Percentiles rank a stretch among this genome's conserved stretches.
Evolutionary conservation across 2,797 vertebrate genomes (phyloP).

Genomic region (Gadopsis bispinosus): DNA sequence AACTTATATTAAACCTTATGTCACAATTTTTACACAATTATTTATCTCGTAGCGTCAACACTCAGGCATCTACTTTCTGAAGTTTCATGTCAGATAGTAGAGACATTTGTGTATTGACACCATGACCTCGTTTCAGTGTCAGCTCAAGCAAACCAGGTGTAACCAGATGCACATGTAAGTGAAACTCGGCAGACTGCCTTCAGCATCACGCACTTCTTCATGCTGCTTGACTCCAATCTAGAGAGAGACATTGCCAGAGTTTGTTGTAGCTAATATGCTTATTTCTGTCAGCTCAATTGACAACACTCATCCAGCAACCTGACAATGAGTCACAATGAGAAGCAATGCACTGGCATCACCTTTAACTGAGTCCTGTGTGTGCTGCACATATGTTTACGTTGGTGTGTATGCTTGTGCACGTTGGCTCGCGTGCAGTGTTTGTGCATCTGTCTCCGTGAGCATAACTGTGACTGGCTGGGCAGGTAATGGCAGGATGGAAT

Average conservation of each 20-base stretch:
- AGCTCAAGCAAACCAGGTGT: slow-evolving; percentile 61
- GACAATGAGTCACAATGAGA: slow-evolving; percentile 79
- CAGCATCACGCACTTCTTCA: slow-evolving; percentile 55
- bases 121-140: slow-evolving; percentile 64
- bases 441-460: slow-evolving; percentile 70
- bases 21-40: neutral
- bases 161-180: slow-evolving; percentile 59
- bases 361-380: slow-evolving; percentile 65
- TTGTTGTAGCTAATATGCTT: slow-evolving; percentile 76
- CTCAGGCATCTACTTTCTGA: slow-evolving; percentile 20
- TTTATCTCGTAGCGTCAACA: slow-evolving; percentile 5
- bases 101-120: slow-evolving; percentile 56
- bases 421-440: slow-evolving; percentile 61
- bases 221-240: slow-evolving; percentile 70
- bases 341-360: slow-evolving; percentile 64
- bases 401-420: slow-evolving; percentile 44
- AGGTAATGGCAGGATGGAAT: slow-evolving; percentile 84
- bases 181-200: slow-evolving; percentile 63
- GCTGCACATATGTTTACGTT: slow-evolving; percentile 43
- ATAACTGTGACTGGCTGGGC: slow-evolving; percentile 77
- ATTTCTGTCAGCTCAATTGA: slow-evolving; percentile 81
- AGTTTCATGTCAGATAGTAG: slow-evolving; percentile 21
- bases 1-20: neutral
- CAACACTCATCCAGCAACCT: slow-evolving; percentile 72
- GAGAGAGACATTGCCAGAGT: slow-evolving; percentile 78